Percentiles rank a stretch among this genome's conserved stretches.
These are phyloP conservation scores for Nymphalis c-album DNA, from an alignment of 2,888 invertebrate genomes.

Conservation along the genomic window DNA sequence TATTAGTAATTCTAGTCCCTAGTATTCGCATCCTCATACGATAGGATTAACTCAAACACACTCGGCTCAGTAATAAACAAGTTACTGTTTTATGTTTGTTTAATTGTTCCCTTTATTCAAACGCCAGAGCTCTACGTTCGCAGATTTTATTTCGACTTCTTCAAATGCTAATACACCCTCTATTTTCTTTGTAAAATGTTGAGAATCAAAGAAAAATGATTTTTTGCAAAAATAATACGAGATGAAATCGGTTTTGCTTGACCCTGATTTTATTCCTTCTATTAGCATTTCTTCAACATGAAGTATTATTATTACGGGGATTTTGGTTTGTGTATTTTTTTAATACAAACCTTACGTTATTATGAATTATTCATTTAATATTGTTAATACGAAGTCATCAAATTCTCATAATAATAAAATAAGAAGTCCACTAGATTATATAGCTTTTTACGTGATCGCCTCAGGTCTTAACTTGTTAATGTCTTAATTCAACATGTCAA, in stretches of 20 bases:
- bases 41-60: constrained; percentile 19
- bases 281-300: constrained; percentile 2
- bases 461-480: too few species aligned
- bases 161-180: constrained; percentile 26
- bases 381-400: too few species aligned
- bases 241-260: background rate
- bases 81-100: constrained; percentile 23
- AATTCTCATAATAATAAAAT: too few species aligned
- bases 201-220: constrained; percentile 13
- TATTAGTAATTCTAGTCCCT: constrained; percentile 12
- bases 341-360: too few species aligned
- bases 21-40: constrained; percentile 19
- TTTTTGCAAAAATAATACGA: constrained; percentile 11
- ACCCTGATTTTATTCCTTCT: background rate
- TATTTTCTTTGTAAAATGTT: constrained; percentile 20
- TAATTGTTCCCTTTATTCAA: constrained; percentile 27
- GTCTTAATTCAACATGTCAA: too few species aligned
- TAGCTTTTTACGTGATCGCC: too few species aligned
- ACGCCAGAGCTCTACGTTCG: constrained; percentile 21
- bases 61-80: constrained; percentile 20
- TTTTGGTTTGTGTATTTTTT: too few species aligned
- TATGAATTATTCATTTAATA: too few species aligned
- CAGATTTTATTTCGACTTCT: constrained; percentile 28
- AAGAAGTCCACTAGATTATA: too few species aligned
- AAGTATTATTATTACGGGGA: background rate